Conservation (phyloP, 2,113 vertebrate species). For the Glaucomys volans region DNA sequence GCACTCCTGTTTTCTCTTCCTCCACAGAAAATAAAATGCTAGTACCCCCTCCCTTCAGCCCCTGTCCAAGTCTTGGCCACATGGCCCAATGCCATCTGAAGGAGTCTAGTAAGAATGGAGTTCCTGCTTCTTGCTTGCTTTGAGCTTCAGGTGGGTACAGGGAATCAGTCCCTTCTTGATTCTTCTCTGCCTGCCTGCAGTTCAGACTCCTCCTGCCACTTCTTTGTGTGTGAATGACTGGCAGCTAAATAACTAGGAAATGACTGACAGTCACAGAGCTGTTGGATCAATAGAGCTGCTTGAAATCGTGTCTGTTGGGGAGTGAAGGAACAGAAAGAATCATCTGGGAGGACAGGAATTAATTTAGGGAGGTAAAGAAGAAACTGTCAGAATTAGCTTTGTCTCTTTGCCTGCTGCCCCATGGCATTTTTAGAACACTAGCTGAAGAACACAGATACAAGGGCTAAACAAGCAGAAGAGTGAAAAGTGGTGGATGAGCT, state of each 20-base stretch:
- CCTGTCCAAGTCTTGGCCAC: background rate
- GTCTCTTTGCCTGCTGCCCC: background rate
- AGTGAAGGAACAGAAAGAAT: constrained; percentile 81
- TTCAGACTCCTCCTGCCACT: constrained; percentile 70
- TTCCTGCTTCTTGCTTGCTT: background rate
- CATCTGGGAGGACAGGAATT: constrained; percentile 73
- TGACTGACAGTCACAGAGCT: constrained; percentile 82
- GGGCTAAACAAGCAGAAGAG: background rate
- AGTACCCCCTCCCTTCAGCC: background rate
- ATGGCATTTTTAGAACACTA: constrained; percentile 37
- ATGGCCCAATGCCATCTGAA: background rate
- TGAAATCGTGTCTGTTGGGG: constrained; percentile 83
- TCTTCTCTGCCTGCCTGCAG: constrained; percentile 51
- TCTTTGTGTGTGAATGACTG: constrained; percentile 79
- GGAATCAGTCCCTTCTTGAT: constrained; percentile 75
- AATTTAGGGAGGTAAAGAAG: constrained; percentile 70
- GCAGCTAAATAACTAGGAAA: constrained; percentile 83
- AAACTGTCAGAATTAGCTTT: constrained; percentile 52
- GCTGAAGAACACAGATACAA: constrained; percentile 25
- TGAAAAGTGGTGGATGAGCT: background rate
- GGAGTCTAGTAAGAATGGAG: background rate
- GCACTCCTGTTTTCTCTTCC: constrained; percentile 23
- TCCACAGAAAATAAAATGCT: background rate
- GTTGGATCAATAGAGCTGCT: constrained; percentile 86
- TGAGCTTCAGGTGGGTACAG: constrained; percentile 51